These are phyloP conservation scores for Telenomus remus DNA, from an alignment of 1,140 invertebrate species.

Conservation along the genomic window DNA sequence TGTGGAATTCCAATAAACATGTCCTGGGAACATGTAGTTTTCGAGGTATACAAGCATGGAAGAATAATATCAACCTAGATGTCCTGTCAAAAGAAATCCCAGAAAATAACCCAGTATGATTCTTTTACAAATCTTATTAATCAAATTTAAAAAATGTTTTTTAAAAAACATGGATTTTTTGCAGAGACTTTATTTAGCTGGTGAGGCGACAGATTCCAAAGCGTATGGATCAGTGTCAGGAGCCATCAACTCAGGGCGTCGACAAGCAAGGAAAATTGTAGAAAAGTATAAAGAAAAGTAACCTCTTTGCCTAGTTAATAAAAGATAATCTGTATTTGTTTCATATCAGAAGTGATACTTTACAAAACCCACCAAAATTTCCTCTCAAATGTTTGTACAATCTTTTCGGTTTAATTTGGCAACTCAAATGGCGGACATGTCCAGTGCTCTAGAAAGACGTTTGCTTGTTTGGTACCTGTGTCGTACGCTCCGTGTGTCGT, in stretches of 20 bases:
- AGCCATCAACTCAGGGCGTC: conserved; percentile 36
- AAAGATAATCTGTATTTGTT: conserved; percentile 3
- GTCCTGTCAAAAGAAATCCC: conserved; percentile 15
- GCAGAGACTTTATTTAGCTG: conserved; percentile 41
- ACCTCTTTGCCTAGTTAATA: background rate
- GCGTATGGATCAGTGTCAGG: conserved; percentile 23
- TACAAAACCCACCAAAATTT: background rate
- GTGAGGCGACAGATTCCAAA: conserved; percentile 18
- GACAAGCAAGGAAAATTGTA: conserved; percentile 33
- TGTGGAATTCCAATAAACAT: conserved; percentile 81
- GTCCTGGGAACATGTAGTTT: conserved; percentile 83
- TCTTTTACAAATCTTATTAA: no score
- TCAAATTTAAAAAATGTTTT: no score
- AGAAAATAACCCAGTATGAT: conserved; percentile 28
- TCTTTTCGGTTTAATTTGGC: no score
- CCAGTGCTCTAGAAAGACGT: conserved; percentile 65
- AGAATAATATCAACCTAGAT: background rate
- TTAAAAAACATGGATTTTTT: no score
- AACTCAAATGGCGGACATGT: no score
- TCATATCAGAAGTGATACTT: background rate
- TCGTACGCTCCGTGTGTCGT: conserved; percentile 83
- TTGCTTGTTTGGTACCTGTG: conserved; percentile 76
- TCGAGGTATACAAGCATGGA: conserved; percentile 72
- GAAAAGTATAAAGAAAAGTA: conserved; percentile 35
- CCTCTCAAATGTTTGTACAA: no score